Conservation (phyloP, 2,797 vertebrate species). For the Graptemys geographica region DNA sequence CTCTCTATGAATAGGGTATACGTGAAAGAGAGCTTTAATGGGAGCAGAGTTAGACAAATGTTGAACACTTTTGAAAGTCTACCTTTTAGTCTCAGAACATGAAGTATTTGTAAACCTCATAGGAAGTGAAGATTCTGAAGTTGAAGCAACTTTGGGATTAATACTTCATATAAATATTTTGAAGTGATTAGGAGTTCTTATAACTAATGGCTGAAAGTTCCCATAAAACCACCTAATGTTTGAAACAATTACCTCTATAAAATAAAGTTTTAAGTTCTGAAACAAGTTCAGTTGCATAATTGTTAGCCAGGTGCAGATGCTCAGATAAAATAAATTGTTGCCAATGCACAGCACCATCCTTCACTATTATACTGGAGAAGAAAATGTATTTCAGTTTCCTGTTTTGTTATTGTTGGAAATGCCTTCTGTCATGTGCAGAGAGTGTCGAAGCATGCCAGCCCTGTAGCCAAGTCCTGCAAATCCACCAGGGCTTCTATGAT, state of each 20-base stretch:
- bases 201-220: neutral
- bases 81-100: neutral
- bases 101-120: neutral
- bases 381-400: neutral
- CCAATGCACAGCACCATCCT: neutral
- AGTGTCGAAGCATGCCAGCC: neutral
- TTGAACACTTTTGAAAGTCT: neutral
- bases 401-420: neutral
- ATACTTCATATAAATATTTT: neutral
- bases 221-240: neutral
- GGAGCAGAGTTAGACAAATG: neutral
- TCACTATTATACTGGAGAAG: neutral
- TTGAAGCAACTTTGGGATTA: neutral
- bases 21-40: neutral
- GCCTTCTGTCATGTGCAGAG: rapidly evolving
- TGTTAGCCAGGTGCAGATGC: neutral
- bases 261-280: neutral
- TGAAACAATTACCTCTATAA: neutral
- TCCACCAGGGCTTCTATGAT: neutral
- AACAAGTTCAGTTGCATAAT: neutral
- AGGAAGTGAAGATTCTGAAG: neutral
- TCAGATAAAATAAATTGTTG: neutral
- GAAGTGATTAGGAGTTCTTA: neutral
- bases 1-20: neutral
- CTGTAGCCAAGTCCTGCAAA: neutral